Percentiles rank a stretch among this genome's conserved stretches.
Conservation (phyloP, 2,888 invertebrate genomes). For the Scelioninae gen. 2 region DNA sequence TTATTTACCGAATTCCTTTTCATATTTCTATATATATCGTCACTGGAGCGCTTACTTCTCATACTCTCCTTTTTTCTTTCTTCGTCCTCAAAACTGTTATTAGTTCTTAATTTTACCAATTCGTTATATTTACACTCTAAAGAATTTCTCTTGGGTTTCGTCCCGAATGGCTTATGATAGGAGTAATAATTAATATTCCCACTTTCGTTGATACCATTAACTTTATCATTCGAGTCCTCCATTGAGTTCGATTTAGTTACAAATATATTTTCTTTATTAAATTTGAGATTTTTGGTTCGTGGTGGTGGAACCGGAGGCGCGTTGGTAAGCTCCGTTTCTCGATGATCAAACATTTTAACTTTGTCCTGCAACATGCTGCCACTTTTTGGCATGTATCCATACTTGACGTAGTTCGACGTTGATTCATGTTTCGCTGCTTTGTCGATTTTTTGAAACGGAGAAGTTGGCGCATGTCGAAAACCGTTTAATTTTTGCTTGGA, state of each 20-base stretch:
- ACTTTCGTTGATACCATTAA: slow-evolving; percentile 58
- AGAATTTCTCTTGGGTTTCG: slow-evolving; percentile 53
- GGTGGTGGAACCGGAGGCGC: slow-evolving; percentile 43
- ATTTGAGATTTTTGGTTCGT: slow-evolving; percentile 55
- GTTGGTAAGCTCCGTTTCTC: slow-evolving; percentile 20
- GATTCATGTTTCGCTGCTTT: slow-evolving; percentile 45
- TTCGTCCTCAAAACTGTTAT: slow-evolving; percentile 31
- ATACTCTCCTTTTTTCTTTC: slow-evolving; percentile 38
- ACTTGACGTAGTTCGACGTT: slow-evolving; percentile 59
- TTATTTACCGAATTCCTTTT: slow-evolving; percentile 55
- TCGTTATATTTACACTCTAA: slow-evolving; percentile 52
- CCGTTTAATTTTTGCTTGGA: slow-evolving; percentile 57
- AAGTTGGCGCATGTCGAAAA: slow-evolving; percentile 72
- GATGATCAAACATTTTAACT: slow-evolving; percentile 68
- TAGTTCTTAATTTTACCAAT: slow-evolving; percentile 40
- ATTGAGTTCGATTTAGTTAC: slow-evolving; percentile 13
- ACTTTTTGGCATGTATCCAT: slow-evolving; percentile 64
- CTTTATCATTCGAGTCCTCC: slow-evolving; percentile 1
- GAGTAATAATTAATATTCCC: slow-evolving; percentile 64
- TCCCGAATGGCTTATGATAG: slow-evolving; percentile 67
- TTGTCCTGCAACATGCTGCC: slow-evolving; percentile 66
- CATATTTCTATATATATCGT: slow-evolving; percentile 41
- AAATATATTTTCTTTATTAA: slow-evolving; percentile 48
- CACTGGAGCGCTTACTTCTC: slow-evolving; percentile 26
- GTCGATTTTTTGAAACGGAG: slow-evolving; percentile 71